phyloP scores from a whole-genome alignment of 2,113 vertebrate genomes.

The Pelmatolapia mariae region DNA sequence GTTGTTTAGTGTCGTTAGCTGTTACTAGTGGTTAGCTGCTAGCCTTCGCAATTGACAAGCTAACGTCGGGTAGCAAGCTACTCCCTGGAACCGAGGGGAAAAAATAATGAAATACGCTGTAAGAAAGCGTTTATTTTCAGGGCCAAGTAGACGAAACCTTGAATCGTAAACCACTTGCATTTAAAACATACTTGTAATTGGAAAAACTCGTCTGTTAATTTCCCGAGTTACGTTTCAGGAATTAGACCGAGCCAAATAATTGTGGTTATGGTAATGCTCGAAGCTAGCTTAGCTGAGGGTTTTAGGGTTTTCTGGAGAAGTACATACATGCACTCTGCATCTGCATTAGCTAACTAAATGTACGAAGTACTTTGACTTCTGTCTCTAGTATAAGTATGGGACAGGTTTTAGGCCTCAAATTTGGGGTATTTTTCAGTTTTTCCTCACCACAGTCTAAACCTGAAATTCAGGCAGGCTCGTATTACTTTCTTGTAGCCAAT shows the following conservation, averaged over 20 bases:
- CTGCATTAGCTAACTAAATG: background rate
- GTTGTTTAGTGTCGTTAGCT: conserved; percentile 17
- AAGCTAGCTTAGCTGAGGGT: background rate
- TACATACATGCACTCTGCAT: background rate
- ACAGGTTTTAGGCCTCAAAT: background rate
- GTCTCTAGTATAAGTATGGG: background rate
- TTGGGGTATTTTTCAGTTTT: background rate
- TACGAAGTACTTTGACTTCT: background rate
- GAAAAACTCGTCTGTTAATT: background rate
- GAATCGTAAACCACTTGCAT: rapidly evolving
- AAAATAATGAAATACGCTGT: background rate
- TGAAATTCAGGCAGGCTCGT: background rate
- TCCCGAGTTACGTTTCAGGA: conserved; percentile 23
- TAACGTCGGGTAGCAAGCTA: background rate
- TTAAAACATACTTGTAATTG: background rate
- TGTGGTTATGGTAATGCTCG: background rate
- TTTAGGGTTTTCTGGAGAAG: background rate
- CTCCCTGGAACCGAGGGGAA: background rate
- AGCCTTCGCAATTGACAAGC: conserved; percentile 4
- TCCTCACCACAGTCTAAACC: background rate
- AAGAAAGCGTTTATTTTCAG: background rate
- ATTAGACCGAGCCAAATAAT: conserved; percentile 42
- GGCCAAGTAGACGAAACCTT: rapidly evolving
- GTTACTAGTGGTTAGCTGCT: conserved; percentile 13
- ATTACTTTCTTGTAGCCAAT: background rate